Base-by-base conservation (phyloP, 2,113 vertebrate species). In the Brevimyrus niger region DNA sequence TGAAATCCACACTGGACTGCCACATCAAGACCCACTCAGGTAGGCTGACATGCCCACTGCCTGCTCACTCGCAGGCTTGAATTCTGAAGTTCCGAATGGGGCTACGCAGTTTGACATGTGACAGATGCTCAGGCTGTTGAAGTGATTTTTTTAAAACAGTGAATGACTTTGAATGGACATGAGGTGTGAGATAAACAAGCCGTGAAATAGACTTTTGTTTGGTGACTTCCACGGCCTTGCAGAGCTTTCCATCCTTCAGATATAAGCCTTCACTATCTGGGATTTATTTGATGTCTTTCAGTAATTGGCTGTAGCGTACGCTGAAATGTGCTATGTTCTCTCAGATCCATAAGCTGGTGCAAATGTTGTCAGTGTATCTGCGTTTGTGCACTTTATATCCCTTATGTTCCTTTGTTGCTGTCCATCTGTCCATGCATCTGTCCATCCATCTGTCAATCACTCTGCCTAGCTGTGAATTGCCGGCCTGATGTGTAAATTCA, bases 1-100 rank as follows among this genome's bases (percentile, higher is more conserved):
- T 99, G 88, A 99, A 98, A 87, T 97, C 97, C n/a, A 99, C 97
- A 4, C 94, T 99, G 90, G 96, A 98, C 93, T 97, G 97, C 86
- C 98, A 99, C 65, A 95, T 97, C 86, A 99, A 98, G 95, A 98
- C 95, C 0, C 98, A 99, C 90, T 97, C 97, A 93, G 97, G 97
- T 96, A 82, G 92, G 96, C 10, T 10, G 23, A 38, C 50, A 10
- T 7, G 10, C 50, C 10, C 5, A 2, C 73, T 80, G 15, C 5
- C 73, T 19, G 35, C 73, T 80, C 10, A 3, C 61, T 86, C 27
- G 42, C 38, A 48, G 19, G 4, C 44, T n/a, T 50, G 82, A n/a
- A 21, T 13, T 85, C 3, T n/a, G 9, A 23, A 47, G 19, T 48
- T 17, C 83, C 0, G 83, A 27, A 48, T 47, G 4, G 11, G 44